Conservation (phyloP, 2,113 vertebrate species). For the Cheilinus undulatus region DNA sequence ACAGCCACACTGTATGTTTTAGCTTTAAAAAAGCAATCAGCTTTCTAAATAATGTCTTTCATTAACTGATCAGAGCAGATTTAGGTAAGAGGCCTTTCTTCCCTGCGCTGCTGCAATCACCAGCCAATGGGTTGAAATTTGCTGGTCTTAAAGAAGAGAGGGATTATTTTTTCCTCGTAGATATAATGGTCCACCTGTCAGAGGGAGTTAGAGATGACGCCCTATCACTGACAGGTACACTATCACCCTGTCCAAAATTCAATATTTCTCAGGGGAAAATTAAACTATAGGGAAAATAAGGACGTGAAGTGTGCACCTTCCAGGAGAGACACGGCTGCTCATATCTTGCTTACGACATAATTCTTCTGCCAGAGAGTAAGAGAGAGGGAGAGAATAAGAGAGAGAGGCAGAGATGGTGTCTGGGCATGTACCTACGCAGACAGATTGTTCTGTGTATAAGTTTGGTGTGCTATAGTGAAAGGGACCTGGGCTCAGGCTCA, state of each 20-base stretch:
- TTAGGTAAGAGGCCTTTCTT: slow-evolving; percentile 79
- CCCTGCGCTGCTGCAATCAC: slow-evolving; percentile 42
- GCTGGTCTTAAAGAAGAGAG: slow-evolving; percentile 72
- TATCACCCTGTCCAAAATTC: slow-evolving; percentile 75
- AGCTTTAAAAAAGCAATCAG: slow-evolving; percentile 76
- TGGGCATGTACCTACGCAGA: slow-evolving; percentile 89
- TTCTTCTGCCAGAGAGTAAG: slow-evolving; percentile 78
- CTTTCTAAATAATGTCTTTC: slow-evolving; percentile 74
- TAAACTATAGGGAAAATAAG: slow-evolving; percentile 80
- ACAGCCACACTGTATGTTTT: slow-evolving; percentile 38
- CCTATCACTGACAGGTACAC: slow-evolving; percentile 81
- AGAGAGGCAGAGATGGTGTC: slow-evolving; percentile 83
- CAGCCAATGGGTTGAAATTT: slow-evolving; percentile 69
- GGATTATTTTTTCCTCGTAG: slow-evolving; percentile 79
- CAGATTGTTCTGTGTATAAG: slow-evolving; percentile 89
- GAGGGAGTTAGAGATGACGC: slow-evolving; percentile 79
- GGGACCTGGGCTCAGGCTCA: slow-evolving; percentile 93
- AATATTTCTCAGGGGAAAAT: slow-evolving; percentile 75
- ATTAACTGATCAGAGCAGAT: slow-evolving; percentile 79
- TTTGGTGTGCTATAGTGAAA: slow-evolving; percentile 65
- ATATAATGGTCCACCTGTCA: slow-evolving; percentile 83
- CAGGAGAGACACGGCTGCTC: slow-evolving; percentile 66
- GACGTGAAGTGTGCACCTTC: slow-evolving; percentile 65
- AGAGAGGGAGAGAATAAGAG: slow-evolving; percentile 81
- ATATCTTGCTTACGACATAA: slow-evolving; percentile 78